Conservation (phyloP, 53 echinoderm and acorn worm species). For the Temnopleurus reevesii region DNA sequence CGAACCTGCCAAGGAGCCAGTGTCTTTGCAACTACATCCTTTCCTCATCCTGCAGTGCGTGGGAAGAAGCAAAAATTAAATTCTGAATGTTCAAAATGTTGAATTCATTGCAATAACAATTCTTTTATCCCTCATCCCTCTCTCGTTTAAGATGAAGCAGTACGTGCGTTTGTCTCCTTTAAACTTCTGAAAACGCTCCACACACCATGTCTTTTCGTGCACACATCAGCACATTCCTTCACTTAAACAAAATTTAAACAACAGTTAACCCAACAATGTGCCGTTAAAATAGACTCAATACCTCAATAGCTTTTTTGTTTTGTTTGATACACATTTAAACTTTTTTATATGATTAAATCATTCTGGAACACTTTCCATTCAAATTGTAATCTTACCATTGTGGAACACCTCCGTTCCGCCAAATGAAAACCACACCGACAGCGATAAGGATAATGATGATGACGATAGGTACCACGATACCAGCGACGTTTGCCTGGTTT, state of each 20-base stretch:
- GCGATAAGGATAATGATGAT: background rate
- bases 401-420: background rate
- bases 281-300: background rate
- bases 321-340: background rate
- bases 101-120: no score
- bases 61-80: no score
- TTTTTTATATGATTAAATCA: background rate
- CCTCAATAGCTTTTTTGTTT: background rate
- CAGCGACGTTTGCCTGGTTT: background rate
- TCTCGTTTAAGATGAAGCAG: no score
- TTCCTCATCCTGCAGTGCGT: background rate
- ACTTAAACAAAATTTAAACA: background rate
- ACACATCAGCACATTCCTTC: no score
- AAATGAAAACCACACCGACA: background rate
- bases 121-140: no score
- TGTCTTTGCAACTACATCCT: background rate
- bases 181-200: no score
- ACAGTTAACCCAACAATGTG: background rate
- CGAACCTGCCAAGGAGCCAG: background rate
- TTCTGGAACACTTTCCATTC: background rate
- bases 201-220: no score
- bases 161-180: no score
- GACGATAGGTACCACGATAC: conserved; percentile 16
- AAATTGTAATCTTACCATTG: background rate
- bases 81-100: no score